Evolutionary conservation across 2,113 vertebrate genomes (phyloP).

Genomic region (Caloenas nicobarica): DNA sequence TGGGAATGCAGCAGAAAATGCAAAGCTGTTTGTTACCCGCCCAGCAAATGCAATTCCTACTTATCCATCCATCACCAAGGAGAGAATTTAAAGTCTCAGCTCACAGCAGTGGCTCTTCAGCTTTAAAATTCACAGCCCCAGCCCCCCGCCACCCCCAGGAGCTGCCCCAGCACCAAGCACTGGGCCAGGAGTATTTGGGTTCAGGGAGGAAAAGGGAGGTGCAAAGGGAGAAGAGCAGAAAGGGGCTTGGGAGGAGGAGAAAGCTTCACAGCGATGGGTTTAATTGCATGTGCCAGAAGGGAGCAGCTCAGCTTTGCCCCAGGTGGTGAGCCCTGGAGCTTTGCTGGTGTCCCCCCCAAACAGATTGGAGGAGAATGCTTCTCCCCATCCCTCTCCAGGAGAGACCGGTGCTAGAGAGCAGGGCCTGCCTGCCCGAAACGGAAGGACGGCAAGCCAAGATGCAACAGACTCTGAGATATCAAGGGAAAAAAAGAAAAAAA

Average conservation of each 20-base stretch:
- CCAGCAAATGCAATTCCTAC: slow-evolving; percentile 39
- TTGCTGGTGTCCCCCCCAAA: background rate
- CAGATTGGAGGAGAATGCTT: background rate
- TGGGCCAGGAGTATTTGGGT: background rate
- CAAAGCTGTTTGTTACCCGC: slow-evolving; percentile 8
- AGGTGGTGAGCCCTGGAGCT: background rate
- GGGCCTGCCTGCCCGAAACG: rapidly evolving
- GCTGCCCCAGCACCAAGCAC: background rate
- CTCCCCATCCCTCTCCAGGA: background rate
- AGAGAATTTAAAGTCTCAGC: background rate
- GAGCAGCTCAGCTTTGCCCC: background rate
- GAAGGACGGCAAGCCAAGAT: background rate
- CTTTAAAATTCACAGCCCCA: background rate
- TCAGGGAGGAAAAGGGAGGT: background rate
- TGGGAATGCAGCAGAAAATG: slow-evolving; percentile 2
- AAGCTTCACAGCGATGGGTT: rapidly evolving
- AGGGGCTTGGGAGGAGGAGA: background rate
- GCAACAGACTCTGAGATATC: background rate
- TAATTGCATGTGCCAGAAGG: background rate
- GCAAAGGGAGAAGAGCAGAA: background rate
- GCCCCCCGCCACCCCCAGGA: rapidly evolving
- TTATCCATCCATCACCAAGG: slow-evolving; percentile 9
- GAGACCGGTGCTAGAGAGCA: rapidly evolving
- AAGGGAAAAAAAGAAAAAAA: rapidly evolving
- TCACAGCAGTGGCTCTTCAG: rapidly evolving